Conservation (phyloP, 2,888 invertebrate genomes). For the Unio pictorum region DNA sequence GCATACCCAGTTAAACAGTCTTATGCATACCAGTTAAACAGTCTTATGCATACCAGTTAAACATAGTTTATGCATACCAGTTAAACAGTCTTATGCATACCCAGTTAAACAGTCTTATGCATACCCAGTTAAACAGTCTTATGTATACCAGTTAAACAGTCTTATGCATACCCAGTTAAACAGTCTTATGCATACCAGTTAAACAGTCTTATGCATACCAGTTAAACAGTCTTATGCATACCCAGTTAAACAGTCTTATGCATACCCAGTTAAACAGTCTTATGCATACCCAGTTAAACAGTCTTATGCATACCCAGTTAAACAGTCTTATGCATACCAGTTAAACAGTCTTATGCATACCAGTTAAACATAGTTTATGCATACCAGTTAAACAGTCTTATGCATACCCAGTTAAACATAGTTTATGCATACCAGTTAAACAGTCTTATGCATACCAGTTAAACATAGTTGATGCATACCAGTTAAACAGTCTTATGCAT, state of each 20-base stretch:
- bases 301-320: too few relatives aligned
- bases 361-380: neutral
- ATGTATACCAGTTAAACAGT: too few relatives aligned
- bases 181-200: neutral
- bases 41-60: too few relatives aligned
- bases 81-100: constrained; percentile 15
- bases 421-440: neutral
- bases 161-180: neutral
- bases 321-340: too few relatives aligned
- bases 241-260: neutral
- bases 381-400: neutral
- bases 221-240: neutral
- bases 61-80: neutral
- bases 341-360: neutral
- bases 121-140: too few relatives aligned
- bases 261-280: constrained; percentile 16
- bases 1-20: neutral
- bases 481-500: constrained; percentile 18
- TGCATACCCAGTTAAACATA: too few relatives aligned
- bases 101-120: too few relatives aligned
- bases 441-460: constrained; percentile 31
- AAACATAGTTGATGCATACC: constrained; percentile 19
- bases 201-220: too few relatives aligned
- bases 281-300: too few relatives aligned
- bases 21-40: too few relatives aligned